These are phyloP conservation scores for Oostethus manadensis DNA, from an alignment of 2,113 vertebrate genomes.

Conservation along the genomic window DNA sequence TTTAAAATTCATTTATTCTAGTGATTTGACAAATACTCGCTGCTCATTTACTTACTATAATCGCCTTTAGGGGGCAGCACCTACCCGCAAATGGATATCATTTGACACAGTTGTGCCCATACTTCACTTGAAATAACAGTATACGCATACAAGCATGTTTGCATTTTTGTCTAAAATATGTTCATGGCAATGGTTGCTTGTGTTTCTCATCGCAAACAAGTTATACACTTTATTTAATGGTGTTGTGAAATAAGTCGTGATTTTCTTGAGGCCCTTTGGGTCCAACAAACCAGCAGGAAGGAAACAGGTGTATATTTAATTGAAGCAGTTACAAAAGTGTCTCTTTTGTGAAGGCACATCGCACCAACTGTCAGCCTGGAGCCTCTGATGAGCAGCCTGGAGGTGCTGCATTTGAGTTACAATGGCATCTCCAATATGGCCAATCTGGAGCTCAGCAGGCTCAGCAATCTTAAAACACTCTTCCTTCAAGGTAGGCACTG, in stretches of 20 bases:
- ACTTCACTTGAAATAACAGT: not conserved
- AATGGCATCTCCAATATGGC: conserved; percentile 84
- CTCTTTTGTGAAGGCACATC: conserved; percentile 61
- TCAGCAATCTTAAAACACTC: conserved; percentile 81
- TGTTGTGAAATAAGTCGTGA: conserved; percentile 10
- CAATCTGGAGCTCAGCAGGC: conserved; percentile 81
- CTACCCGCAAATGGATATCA: conserved; percentile 30
- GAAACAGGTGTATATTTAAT: conserved; percentile 43
- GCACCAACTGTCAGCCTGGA: conserved; percentile 65
- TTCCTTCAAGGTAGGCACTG: conserved; percentile 77
- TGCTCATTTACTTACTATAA: not conserved
- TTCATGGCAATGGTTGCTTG: no score
- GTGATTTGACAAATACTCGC: not conserved
- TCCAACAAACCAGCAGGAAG: conserved; percentile 41
- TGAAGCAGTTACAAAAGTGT: conserved; percentile 11
- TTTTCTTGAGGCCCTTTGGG: conserved; percentile 46
- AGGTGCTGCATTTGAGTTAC: conserved; percentile 84
- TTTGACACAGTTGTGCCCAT: not conserved
- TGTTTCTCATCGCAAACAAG: not conserved
- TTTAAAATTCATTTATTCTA: not conserved
- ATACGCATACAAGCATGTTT: no score
- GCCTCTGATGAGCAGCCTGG: conserved; percentile 82
- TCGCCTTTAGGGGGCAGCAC: conserved; percentile 61
- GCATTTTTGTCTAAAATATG: no score
- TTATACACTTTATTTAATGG: conserved; percentile 20